Evolutionary conservation across 2,888 invertebrate genomes (phyloP).

Genomic region (Lycia hirtaria): DNA sequence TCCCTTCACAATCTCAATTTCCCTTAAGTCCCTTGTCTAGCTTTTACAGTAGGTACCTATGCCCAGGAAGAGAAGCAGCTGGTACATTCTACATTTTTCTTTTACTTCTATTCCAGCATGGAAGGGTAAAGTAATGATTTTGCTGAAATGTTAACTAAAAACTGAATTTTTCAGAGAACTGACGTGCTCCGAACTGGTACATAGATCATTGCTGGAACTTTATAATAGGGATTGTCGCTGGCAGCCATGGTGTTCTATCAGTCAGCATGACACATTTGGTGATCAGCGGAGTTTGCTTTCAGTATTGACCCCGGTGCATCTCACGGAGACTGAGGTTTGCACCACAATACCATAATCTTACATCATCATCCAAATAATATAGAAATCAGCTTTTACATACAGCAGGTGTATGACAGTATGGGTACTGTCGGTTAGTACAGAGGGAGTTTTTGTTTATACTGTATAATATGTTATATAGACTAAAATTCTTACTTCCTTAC

Average conservation of each 20-base stretch:
- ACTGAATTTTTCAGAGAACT: slow-evolving; percentile 57
- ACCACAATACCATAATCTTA: background rate
- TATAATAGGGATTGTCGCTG: slow-evolving; percentile 64
- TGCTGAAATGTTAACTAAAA: background rate
- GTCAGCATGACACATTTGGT: slow-evolving; percentile 70
- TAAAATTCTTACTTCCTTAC: too few relatives aligned
- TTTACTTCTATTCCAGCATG: too few relatives aligned
- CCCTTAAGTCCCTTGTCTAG: too few relatives aligned
- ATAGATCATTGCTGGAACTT: slow-evolving; percentile 61
- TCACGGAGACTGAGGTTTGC: slow-evolving; percentile 71
- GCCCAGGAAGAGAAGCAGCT: too few relatives aligned
- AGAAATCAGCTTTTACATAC: too few relatives aligned
- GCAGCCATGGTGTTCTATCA: slow-evolving; percentile 75
- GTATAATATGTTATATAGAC: too few relatives aligned
- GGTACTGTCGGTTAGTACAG: too few relatives aligned
- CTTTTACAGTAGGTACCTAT: too few relatives aligned
- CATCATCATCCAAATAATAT: background rate
- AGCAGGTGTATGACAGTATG: too few relatives aligned
- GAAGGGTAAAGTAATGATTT: background rate
- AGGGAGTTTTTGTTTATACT: too few relatives aligned
- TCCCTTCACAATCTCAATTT: too few relatives aligned
- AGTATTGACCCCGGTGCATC: slow-evolving; percentile 66
- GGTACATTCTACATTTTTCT: too few relatives aligned
- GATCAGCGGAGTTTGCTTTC: slow-evolving; percentile 68
- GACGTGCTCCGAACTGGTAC: slow-evolving; percentile 71